Conservation (phyloP, 2,888 invertebrate genomes). For the Acrobasis repandana region DNA sequence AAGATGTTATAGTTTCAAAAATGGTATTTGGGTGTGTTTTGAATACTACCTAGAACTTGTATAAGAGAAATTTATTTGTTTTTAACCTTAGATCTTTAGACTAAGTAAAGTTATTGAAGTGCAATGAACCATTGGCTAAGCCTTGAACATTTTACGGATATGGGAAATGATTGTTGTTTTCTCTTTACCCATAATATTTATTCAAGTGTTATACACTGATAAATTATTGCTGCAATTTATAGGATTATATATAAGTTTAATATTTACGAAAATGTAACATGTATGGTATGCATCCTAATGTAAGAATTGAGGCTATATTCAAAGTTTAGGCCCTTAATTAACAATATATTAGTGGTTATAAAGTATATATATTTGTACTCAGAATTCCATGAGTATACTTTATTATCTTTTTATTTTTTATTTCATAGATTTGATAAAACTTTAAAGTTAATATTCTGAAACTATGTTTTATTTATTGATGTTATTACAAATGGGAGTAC, state of each 20-base stretch:
- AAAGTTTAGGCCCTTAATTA: conserved; percentile 47
- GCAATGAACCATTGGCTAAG: conserved; percentile 77
- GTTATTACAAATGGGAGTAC: conserved; percentile 57
- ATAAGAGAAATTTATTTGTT: conserved; percentile 47
- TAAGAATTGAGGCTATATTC: conserved; percentile 59
- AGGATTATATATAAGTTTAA: conserved; percentile 47
- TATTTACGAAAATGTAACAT: conserved; percentile 34
- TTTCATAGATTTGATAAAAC: conserved; percentile 5
- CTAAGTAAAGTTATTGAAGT: conserved; percentile 62
- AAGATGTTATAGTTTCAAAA: conserved; percentile 50
- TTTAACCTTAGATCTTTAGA: conserved; percentile 47
- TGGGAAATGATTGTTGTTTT: conserved; percentile 61
- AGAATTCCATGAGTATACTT: conserved; percentile 47
- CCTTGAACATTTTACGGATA: conserved; percentile 69
- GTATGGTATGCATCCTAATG: conserved; percentile 37
- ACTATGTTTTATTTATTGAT: conserved; percentile 63
- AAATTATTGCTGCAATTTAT: conserved; percentile 63
- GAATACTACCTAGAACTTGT: conserved; percentile 53
- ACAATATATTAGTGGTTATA: conserved; percentile 12
- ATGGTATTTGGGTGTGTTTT: conserved; percentile 48
- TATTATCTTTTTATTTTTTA: conserved; percentile 39
- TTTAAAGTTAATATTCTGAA: conserved; percentile 30
- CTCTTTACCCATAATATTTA: conserved; percentile 62
- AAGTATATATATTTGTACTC: conserved; percentile 42
- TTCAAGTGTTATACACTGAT: conserved; percentile 72